phyloP scores from a whole-genome alignment of 2,797 vertebrate species.

The Chelon auratus region DNA sequence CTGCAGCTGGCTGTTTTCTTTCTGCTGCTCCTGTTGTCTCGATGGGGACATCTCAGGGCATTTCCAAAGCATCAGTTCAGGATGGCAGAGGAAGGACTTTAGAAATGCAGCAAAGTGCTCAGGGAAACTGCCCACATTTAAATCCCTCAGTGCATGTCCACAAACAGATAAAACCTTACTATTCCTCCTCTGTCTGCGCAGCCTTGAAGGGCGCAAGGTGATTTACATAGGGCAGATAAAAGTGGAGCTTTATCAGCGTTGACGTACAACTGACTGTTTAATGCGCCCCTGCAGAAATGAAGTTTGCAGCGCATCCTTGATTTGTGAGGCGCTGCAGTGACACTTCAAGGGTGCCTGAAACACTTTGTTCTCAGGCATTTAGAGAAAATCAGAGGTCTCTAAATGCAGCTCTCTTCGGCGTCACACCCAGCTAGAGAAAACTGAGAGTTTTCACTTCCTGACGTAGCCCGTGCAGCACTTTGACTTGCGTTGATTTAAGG shows the following conservation, averaged over 20 bases:
- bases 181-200: conserved; percentile 5
- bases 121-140: conserved; percentile 9
- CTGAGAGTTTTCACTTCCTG: conserved; percentile 1
- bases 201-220: conserved; percentile 27
- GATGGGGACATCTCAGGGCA: conserved; percentile 6
- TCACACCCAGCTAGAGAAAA: not conserved
- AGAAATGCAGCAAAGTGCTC: conserved; percentile 5
- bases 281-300: conserved; percentile 7
- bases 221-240: conserved; percentile 58
- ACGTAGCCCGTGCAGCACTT: not conserved
- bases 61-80: conserved; percentile 24
- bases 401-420: not conserved
- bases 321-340: conserved; percentile 18
- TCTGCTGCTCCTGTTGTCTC: not conserved
- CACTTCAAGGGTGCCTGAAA: conserved; percentile 9
- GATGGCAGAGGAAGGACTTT: not conserved
- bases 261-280: conserved; percentile 38
- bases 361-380: not conserved
- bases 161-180: conserved; percentile 21
- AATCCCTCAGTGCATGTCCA: not conserved
- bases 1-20: conserved; percentile 26
- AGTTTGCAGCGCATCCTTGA: conserved; percentile 26
- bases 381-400: not conserved
- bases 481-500: conserved; percentile 28
- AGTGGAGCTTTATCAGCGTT: conserved; percentile 40